These are phyloP conservation scores for Dermatemys mawii DNA, from an alignment of 2,113 vertebrate species.

Conservation along the genomic window DNA sequence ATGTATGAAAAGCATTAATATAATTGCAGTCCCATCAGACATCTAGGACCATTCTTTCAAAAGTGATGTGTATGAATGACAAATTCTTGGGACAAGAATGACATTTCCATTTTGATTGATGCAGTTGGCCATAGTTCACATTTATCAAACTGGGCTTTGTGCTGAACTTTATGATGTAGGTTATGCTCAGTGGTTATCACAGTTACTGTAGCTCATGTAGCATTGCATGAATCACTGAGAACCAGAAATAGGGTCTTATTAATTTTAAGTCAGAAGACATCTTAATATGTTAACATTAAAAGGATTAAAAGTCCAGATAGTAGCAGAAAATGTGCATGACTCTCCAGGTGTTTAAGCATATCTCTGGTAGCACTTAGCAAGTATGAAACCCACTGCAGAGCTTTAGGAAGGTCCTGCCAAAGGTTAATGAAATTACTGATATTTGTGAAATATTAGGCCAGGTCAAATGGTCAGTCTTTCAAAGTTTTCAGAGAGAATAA, in stretches of 20 bases:
- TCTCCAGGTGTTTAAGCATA: neutral
- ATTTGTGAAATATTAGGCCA: neutral
- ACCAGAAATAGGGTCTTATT: neutral
- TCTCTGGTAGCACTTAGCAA: neutral
- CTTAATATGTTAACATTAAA: neutral
- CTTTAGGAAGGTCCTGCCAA: neutral
- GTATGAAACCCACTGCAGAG: neutral
- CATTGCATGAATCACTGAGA: neutral
- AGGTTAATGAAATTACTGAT: neutral
- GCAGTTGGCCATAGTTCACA: neutral
- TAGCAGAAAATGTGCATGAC: neutral
- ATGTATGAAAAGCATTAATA: neutral
- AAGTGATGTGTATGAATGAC: neutral
- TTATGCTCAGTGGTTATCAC: fast-evolving
- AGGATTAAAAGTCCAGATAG: neutral
- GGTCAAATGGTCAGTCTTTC: neutral
- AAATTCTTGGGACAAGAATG: neutral
- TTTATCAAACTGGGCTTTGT: neutral
- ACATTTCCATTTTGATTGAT: neutral
- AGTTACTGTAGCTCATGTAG: neutral
- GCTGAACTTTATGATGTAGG: neutral
- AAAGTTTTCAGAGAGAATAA: neutral
- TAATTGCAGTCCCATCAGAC: fast-evolving
- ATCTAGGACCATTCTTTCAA: neutral
- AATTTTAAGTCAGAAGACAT: neutral